Conservation (phyloP, 2,888 invertebrate genomes). For the Xestoiulus laeticollis region DNA sequence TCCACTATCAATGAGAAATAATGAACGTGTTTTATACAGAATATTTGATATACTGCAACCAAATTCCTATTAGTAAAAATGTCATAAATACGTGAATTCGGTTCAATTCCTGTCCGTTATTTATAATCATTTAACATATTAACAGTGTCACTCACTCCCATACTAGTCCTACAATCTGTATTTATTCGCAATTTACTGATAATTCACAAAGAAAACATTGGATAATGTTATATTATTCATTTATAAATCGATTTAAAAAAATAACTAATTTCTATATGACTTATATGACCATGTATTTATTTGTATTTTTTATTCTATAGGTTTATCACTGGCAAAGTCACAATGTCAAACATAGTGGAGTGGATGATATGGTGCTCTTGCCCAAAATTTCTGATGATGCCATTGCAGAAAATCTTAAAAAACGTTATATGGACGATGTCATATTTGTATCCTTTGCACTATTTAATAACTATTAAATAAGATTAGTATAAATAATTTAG, state of each 20-base stretch:
- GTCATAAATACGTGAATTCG: not conserved
- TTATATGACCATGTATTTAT: not conserved
- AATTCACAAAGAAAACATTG: no score
- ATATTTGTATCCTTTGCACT: conserved; percentile 71
- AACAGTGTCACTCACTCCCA: not conserved
- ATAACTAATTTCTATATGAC: no score
- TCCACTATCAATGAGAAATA: not conserved
- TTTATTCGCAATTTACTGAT: not conserved
- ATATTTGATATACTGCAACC: not conserved
- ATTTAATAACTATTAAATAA: no score
- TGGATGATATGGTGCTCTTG: conserved; percentile 76
- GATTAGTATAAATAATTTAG: no score
- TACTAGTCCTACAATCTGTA: not conserved
- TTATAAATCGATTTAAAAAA: no score
- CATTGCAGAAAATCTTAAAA: conserved; percentile 74
- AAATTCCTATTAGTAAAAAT: not conserved
- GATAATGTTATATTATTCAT: no score
- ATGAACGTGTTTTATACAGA: not conserved
- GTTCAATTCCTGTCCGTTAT: not conserved
- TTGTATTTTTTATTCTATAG: conserved; percentile 60
- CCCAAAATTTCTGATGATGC: conserved; percentile 71
- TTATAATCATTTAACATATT: not conserved
- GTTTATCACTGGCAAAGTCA: conserved; percentile 77
- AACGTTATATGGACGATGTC: conserved; percentile 73
- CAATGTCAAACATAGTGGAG: conserved; percentile 74